Percentiles rank a stretch among this genome's conserved stretches.
These are phyloP conservation scores for Chauna torquata DNA, from an alignment of 2,113 vertebrate genomes.

Conservation along the genomic window DNA sequence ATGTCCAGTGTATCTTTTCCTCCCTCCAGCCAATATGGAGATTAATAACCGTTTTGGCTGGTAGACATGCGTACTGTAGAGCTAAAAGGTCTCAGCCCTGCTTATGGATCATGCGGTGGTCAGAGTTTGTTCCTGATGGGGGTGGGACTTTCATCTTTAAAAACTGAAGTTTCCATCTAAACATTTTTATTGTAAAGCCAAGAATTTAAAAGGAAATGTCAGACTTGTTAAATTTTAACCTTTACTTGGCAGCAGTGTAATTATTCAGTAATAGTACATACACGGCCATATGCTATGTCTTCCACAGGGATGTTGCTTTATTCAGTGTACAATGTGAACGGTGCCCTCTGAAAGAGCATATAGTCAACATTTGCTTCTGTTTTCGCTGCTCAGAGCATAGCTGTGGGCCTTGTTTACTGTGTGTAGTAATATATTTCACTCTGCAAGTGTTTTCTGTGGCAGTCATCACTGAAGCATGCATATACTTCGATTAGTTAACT, in stretches of 20 bases:
- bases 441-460: background rate
- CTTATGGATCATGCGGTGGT: background rate
- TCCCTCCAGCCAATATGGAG: background rate
- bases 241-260: constrained; percentile 29
- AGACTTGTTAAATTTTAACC: constrained; percentile 42
- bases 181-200: background rate
- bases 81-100: background rate
- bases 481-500: background rate
- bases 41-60: background rate
- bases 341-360: constrained; percentile 4
- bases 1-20: background rate
- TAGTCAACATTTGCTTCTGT: background rate
- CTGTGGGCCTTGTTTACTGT: background rate
- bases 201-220: constrained; percentile 13
- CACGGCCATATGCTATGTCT: constrained; percentile 1
- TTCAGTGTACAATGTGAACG: background rate
- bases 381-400: background rate
- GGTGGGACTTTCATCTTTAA: background rate
- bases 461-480: background rate
- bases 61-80: accelerated
- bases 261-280: background rate
- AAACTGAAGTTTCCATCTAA: background rate
- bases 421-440: background rate
- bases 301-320: background rate
- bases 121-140: background rate